Percentiles rank a stretch among this genome's conserved stretches.
Conservation (phyloP, 1,140 invertebrate species). For the Drosophila equinoxialis region DNA sequence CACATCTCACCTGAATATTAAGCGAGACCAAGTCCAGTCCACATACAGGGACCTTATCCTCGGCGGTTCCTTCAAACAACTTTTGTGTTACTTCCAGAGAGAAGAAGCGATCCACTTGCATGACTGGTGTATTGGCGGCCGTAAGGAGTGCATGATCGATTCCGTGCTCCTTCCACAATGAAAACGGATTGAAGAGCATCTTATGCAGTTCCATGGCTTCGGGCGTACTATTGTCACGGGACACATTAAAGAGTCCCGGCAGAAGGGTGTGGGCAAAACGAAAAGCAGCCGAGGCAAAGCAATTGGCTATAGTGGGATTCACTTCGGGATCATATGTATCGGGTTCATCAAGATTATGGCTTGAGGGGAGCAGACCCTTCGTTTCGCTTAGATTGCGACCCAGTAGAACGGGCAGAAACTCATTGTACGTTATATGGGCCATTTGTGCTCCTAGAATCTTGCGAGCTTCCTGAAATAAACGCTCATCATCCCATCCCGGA, state of each 20-base stretch:
- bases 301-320: slow-evolving; percentile 93
- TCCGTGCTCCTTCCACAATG: slow-evolving; percentile 86
- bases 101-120: slow-evolving; percentile 88
- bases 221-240: slow-evolving; percentile 85
- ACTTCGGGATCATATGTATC: slow-evolving; percentile 88
- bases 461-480: slow-evolving; percentile 90
- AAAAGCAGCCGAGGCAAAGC: slow-evolving; percentile 95
- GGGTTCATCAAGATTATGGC: slow-evolving; percentile 55
- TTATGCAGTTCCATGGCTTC: slow-evolving; percentile 89
- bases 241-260: slow-evolving; percentile 88
- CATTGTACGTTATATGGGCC: slow-evolving; percentile 94
- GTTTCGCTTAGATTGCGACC: slow-evolving; percentile 86
- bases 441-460: slow-evolving; percentile 92
- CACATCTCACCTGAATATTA: slow-evolving; percentile 84
- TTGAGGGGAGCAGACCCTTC: slow-evolving; percentile 86
- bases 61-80: slow-evolving; percentile 87
- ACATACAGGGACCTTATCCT: slow-evolving; percentile 83
- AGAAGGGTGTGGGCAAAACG: slow-evolving; percentile 95
- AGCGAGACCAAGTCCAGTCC: slow-evolving; percentile 93
- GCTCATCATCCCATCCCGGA: slow-evolving; percentile 92
- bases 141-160: slow-evolving; percentile 86
- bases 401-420: slow-evolving; percentile 92
- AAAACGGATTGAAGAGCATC: slow-evolving; percentile 93
- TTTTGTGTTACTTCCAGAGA: slow-evolving; percentile 86
- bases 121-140: slow-evolving; percentile 87